Percentiles rank a stretch among this genome's conserved stretches.
These are phyloP conservation scores for Labeo catla DNA, from an alignment of 2,113 vertebrate species.

Conservation along the genomic window DNA sequence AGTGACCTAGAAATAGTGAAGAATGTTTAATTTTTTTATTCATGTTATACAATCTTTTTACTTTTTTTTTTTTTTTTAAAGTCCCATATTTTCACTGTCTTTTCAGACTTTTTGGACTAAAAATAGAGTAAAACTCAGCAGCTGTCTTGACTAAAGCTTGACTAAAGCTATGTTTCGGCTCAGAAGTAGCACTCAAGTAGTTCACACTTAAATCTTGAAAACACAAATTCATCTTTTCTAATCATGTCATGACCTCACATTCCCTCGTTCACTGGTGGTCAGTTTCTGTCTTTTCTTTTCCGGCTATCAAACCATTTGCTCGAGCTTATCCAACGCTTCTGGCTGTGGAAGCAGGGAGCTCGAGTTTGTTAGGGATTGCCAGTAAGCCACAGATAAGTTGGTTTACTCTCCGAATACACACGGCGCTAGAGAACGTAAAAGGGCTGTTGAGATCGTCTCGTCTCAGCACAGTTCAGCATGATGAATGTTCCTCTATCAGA, in stretches of 20 bases:
- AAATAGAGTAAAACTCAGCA: background rate
- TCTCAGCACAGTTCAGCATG: conserved; percentile 65
- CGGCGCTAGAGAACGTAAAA: conserved; percentile 71
- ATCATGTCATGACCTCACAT: background rate
- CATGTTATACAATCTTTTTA: too few species aligned
- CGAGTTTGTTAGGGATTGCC: conserved; percentile 48
- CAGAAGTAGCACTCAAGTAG: background rate
- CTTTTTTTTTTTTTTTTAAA: too few species aligned
- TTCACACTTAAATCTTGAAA: background rate
- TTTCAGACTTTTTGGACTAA: background rate
- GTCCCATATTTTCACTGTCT: background rate
- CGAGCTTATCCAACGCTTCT: conserved; percentile 2
- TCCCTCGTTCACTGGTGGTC: conserved; percentile 2
- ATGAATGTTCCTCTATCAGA: conserved; percentile 76
- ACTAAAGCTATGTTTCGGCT: background rate
- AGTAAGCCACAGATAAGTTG: conserved; percentile 69
- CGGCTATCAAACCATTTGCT: conserved; percentile 22
- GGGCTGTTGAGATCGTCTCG: conserved; percentile 65
- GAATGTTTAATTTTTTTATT: background rate
- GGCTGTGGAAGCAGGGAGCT: conserved; percentile 39
- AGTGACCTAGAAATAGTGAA: background rate
- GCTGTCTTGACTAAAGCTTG: background rate
- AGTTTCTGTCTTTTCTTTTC: background rate
- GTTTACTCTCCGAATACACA: conserved; percentile 63
- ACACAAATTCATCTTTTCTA: background rate